These are phyloP conservation scores for Crossocerus cetratus DNA, from an alignment of 2,888 invertebrate genomes.

Conservation along the genomic window DNA sequence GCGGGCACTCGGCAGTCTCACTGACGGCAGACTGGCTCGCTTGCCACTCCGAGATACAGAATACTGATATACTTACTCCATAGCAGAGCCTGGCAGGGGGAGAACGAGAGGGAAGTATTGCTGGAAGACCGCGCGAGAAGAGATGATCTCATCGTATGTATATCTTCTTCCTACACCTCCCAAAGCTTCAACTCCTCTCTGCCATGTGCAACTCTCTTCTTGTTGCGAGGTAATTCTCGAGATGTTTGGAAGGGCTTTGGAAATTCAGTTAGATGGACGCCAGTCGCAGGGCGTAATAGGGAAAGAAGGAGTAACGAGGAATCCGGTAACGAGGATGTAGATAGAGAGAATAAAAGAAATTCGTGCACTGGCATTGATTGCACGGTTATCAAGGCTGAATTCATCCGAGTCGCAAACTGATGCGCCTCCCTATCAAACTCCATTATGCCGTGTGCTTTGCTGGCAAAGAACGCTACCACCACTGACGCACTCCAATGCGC, in stretches of 20 bases:
- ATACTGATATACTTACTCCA: too few species aligned
- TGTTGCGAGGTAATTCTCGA: constrained; percentile 11
- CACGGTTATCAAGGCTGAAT: background rate
- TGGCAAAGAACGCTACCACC: background rate
- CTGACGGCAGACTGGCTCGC: too few species aligned
- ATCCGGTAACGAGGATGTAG: too few species aligned
- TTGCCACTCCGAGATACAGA: too few species aligned
- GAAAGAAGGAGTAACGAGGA: too few species aligned
- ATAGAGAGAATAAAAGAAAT: too few species aligned
- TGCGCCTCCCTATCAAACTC: background rate
- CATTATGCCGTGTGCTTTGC: background rate
- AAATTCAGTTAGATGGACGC: too few species aligned
- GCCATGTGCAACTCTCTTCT: constrained; percentile 25
- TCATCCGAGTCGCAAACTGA: background rate
- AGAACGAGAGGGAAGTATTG: constrained; percentile 4
- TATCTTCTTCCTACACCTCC: constrained; percentile 63
- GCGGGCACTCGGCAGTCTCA: too few species aligned
- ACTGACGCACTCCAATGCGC: background rate
- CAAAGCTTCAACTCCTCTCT: constrained; percentile 62
- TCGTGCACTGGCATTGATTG: too few species aligned
- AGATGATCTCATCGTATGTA: constrained; percentile 70
- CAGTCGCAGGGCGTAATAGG: too few species aligned
- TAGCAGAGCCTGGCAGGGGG: background rate
- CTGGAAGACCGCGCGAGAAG: constrained; percentile 19
- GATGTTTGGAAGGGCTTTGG: too few species aligned